Evolutionary conservation across 2,113 vertebrate species (phyloP), one percentile per base, ranked within the genome.

Genomic region (Syngnathus scovelli): DNA sequence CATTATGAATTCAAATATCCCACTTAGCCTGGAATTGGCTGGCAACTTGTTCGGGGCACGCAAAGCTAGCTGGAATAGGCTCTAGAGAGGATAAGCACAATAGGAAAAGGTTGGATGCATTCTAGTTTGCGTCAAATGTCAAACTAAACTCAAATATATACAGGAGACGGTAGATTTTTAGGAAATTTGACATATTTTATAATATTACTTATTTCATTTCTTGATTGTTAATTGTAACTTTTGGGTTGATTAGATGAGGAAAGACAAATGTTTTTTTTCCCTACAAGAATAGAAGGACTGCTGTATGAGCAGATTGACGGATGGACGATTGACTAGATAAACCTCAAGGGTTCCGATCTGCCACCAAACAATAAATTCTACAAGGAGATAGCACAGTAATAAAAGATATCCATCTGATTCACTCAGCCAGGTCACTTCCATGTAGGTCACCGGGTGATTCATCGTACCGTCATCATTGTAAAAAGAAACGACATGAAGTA

Each of bases 381-480:
- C 51, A 78, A 82, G 66, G 73, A 64, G 48, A 78, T 48, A 70
- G 65, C 55, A 48, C 5, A 6, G 44, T 64, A 66, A 54, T 66
- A 63, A 79, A 78, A 83, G 76, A 77, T 82, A 78, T 85, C 79
- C 71, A 61, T 85, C 78, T 70, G 65, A 78, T 77, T 69, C 66
- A 72, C 56, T 64, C 21, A 75, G 77, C 72, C 65, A 36, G 68
- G 73, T 36, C 63, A 67, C 68, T 72, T 33, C 71, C 62, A 84
- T 85, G 69, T 85, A 77, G 84, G 87, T 83, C 83, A 84, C 71
- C 44, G 37, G 59, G 68, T 83, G 80, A 86, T 82, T 87, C 78
- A 84, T 76, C 5, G n/a, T 36, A 66, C 61, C 80, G 70, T 71
- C 78, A 79, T 67, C 69, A 62, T 68, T 69, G 70, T 71, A 77